Percentiles rank a stretch among this genome's conserved stretches.
These are phyloP conservation scores for Porites lutea DNA, from an alignment of 64 coral and sea anemone genomes.

Conservation along the genomic window DNA sequence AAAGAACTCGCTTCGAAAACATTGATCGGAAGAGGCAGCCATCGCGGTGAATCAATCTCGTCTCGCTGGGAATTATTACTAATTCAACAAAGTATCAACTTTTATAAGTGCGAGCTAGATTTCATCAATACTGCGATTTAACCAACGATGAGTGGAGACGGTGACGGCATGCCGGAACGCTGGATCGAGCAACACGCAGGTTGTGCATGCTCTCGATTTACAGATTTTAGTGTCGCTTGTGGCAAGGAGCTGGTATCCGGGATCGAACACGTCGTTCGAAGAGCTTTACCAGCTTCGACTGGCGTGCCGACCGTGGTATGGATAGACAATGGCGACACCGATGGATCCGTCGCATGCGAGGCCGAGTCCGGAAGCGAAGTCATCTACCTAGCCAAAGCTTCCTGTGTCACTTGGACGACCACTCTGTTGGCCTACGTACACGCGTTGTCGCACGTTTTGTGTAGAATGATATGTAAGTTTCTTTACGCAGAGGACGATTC, in stretches of 20 bases:
- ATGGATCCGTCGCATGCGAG: neutral
- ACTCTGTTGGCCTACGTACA: neutral
- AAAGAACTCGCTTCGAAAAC: neutral
- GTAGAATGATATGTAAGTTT: too few relatives aligned
- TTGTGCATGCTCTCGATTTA: too few relatives aligned
- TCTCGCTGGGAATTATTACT: too few relatives aligned
- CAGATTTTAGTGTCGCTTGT: neutral
- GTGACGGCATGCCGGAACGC: too few relatives aligned
- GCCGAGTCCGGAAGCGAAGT: neutral
- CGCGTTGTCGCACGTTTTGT: neutral
- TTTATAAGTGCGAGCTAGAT: too few relatives aligned
- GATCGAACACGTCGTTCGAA: neutral
- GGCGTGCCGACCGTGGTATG: neutral
- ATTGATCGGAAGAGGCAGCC: neutral
- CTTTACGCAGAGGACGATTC: too few relatives aligned
- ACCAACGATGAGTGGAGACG: too few relatives aligned
- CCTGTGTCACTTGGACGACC: neutral
- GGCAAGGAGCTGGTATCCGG: neutral
- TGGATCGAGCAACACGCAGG: too few relatives aligned
- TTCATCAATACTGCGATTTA: too few relatives aligned
- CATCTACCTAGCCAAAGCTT: neutral
- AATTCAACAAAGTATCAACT: too few relatives aligned
- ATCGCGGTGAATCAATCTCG: neutral
- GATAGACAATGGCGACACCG: neutral
- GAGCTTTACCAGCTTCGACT: neutral